Conservation (phyloP, 1,140 invertebrate species). For the Aplysia californica region DNA sequence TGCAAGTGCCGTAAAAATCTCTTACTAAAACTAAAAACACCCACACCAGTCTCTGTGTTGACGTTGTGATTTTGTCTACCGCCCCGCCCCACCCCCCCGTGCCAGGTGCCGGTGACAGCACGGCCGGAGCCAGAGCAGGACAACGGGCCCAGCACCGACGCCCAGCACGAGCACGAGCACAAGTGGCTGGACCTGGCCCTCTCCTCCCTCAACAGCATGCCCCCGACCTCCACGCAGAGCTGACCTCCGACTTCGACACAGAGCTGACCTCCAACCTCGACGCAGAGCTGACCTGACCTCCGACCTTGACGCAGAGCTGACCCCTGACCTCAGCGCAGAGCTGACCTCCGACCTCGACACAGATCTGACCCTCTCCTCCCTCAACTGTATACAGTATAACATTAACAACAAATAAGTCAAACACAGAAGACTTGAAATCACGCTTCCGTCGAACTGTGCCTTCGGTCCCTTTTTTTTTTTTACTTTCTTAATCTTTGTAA, state of each 20-base stretch:
- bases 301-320: too few species aligned
- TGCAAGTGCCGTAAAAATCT: too few species aligned
- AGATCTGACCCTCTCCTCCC: background rate
- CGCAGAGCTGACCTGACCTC: conserved; percentile 44
- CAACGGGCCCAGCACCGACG: conserved; percentile 89
- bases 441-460: too few species aligned
- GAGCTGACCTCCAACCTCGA: conserved; percentile 47
- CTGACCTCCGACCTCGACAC: background rate
- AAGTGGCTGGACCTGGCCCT: conserved; percentile 88
- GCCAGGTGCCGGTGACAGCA: conserved; percentile 84
- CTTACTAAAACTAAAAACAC: too few species aligned
- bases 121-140: conserved; percentile 94
- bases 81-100: too few species aligned
- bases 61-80: too few species aligned
- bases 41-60: too few species aligned
- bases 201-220: conserved; percentile 59
- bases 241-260: conserved; percentile 47
- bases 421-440: too few species aligned
- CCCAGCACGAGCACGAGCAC: conserved; percentile 89
- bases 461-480: too few species aligned
- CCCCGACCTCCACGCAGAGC: conserved; percentile 45
- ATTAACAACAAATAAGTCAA: too few species aligned
- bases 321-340: too few species aligned
- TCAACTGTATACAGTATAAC: background rate
- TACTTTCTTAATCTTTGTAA: too few species aligned